phyloP scores from a whole-genome alignment of 2,113 vertebrate species.

The Pygoscelis adeliae region DNA sequence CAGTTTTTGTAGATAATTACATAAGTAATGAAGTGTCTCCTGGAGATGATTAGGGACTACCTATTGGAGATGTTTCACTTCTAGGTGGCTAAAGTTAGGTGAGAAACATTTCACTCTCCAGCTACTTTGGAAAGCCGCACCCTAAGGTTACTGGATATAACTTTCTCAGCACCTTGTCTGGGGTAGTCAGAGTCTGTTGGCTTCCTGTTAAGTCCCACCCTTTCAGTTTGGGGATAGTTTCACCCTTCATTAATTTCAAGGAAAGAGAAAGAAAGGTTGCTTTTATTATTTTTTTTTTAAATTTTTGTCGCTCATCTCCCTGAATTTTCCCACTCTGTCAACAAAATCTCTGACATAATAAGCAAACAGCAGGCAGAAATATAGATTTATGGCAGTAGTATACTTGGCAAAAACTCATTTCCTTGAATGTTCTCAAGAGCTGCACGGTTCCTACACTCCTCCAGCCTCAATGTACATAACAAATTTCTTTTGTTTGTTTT shows the following conservation, averaged over 20 bases:
- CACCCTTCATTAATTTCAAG: background rate
- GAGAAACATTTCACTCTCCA: background rate
- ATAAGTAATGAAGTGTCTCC: background rate
- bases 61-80: background rate
- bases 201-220: background rate
- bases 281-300: background rate
- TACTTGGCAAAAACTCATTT: background rate
- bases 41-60: background rate
- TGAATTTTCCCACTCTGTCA: background rate
- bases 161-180: rapidly evolving
- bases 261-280: background rate
- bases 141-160: background rate
- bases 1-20: background rate
- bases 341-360: background rate
- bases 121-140: background rate
- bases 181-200: background rate
- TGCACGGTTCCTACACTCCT: background rate
- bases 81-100: background rate
- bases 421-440: background rate
- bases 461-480: slow-evolving; percentile 25
- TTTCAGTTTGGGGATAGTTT: background rate
- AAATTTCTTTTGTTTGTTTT: slow-evolving; percentile 41
- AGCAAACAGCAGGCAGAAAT: slow-evolving; percentile 35
- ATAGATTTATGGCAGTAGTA: slow-evolving; percentile 22
- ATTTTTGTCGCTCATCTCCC: background rate